Base-by-base conservation (phyloP, 2,888 invertebrate genomes). In the Camptogramma bilineatum region DNA sequence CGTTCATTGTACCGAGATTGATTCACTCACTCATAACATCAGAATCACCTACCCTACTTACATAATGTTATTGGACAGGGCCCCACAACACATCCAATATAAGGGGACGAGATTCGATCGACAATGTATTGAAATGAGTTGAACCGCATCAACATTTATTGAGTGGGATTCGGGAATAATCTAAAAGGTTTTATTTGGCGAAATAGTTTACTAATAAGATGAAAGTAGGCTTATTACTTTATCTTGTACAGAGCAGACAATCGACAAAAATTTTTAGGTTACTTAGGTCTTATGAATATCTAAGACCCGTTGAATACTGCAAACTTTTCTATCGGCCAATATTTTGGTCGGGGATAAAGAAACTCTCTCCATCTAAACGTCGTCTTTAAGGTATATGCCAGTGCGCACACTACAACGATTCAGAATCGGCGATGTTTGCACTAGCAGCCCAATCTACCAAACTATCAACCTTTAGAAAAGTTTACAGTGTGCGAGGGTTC, bases 81-180 rank as follows among this genome's bases (percentile, higher is more conserved):
- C 46, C 53, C 53, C 16, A 42, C 59, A 64, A 47, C 54, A 51
- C 59, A 64, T 56, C 60, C 56, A 61, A 61, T 64, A 58, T 60
- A 50, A 57, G 61, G 67, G 64, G 46, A 59, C 62, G 62, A 64
- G 65, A 66, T 72, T 64, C 66, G 61, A 73, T 72, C 64, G 69
- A 62, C 69, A 73, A 74, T 69, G 55, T 76, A 77, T 75, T 77
- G 68, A 71, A 75, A 75, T 77, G 60, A 68, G 60, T 59, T 68
- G 48, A 69, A 65, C 66, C 66, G 51, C 59, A 67, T 52, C 53
- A 47, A 63, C 13, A 39, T 13, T 13, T 62, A 66, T 52, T 55
- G 24, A 19, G 56, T 42, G 51, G 47, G 31, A 53, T 17, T n/a
- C 52, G 50, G 24, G 57, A 57, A 39, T 44, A 48, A 64, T 52